These are phyloP conservation scores for Strigamia transsilvanica DNA, from an alignment of 2,888 invertebrate species.

Conservation along the genomic window DNA sequence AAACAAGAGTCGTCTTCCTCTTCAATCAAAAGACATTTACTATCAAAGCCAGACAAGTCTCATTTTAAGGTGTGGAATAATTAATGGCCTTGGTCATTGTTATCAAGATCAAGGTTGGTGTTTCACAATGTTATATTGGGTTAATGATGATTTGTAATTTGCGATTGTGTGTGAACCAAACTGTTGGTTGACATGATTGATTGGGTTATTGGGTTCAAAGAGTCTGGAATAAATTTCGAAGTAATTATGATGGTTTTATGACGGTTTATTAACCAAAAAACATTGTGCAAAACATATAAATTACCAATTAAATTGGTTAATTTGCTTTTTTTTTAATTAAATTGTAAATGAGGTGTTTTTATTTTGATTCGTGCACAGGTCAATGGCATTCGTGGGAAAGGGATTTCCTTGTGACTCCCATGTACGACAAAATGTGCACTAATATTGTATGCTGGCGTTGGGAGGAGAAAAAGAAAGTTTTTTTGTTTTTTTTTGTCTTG, in stretches of 20 bases:
- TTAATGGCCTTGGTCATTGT: constrained; percentile 4
- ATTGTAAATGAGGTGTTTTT: neutral
- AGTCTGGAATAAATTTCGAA: neutral
- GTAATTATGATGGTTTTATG: neutral
- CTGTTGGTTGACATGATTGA: constrained; percentile 6
- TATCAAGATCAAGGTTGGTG: constrained; percentile 18
- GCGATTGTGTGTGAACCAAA: neutral
- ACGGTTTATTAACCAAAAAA: neutral
- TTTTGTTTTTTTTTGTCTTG: neutral
- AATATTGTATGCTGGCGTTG: neutral
- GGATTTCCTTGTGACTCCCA: constrained; percentile 18
- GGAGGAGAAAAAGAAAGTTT: neutral
- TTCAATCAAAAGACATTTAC: neutral
- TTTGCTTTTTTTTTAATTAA: neutral
- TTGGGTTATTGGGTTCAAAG: neutral
- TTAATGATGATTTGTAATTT: constrained; percentile 26
- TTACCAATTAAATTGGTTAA: neutral
- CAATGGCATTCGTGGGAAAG: constrained; percentile 23
- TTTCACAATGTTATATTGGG: neutral
- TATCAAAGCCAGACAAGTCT: neutral
- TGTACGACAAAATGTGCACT: constrained; percentile 22
- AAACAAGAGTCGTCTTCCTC: neutral
- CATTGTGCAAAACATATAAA: neutral
- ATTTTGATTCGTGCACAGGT: neutral
- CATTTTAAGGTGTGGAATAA: constrained; percentile 3